Base-by-base conservation (phyloP, 1,140 invertebrate genomes). In the Listronotus oregonensis region DNA sequence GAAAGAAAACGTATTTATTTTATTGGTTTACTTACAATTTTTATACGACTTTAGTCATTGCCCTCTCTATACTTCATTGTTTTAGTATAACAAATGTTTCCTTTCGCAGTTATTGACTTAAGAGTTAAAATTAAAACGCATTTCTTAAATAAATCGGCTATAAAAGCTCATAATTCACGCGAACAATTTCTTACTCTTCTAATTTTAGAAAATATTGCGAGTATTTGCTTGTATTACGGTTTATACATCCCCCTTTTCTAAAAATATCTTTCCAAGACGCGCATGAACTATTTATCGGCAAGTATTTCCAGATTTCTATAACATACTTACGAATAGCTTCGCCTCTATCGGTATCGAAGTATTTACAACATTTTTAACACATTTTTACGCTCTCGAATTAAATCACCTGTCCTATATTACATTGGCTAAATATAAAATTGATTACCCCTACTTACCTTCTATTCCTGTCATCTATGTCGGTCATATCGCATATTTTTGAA, bases 401-500 rank as follows among this genome's bases (percentile, higher is more conserved):
- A 72, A 61, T 72, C 62, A 72, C 70, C 70, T 72, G 73, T 68
- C 67, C 73, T 67, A 69, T 62, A 69, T 69, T 64, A 63, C 60
- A 55, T 54, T 39, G 21, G 64, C 70, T 72, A 72, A 67, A 72
- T 74, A 65, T 73, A 73, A 66, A 69, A 64, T 66, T 66, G 55
- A 58, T 64, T 18, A 27, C 56, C 60, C 52, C 59, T 37, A 37
- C 58, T 66, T 59, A 54, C 67, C 57, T 49, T 67, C 68, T 73
- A 64, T 66, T 69, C 69, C 70, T 68, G 74, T 75, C 75, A 75
- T 72, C 71, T 57, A 56, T 69, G 70, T 68, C 66, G 67, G 64
- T 66, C 64, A 71, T 62, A 52, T 67, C 67, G 66, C 73, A 73
- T 76, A 77, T 75, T 77, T 77, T 70, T 72, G 67, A 68, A 71